Percentiles rank a stretch among this genome's conserved stretches.
phyloP scores from a whole-genome alignment of 2,888 invertebrate genomes.

The Harpalus rubripes region DNA sequence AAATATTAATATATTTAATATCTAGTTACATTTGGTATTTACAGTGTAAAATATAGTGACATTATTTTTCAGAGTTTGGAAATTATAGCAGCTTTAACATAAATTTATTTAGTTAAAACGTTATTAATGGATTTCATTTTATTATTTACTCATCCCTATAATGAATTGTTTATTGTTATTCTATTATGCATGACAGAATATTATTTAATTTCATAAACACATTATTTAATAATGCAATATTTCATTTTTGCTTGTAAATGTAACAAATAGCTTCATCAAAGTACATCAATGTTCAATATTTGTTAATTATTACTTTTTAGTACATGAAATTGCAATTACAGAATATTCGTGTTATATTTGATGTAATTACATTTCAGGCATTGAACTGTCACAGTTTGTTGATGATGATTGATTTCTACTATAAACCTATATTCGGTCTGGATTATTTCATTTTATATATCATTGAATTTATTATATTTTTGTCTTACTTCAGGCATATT shows the following conservation, averaged over 20 bases:
- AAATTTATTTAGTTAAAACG: slow-evolving; percentile 7
- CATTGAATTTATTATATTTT: not conserved
- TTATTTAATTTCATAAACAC: slow-evolving; percentile 20
- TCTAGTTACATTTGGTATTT: not conserved
- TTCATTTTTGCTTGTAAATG: slow-evolving; percentile 18
- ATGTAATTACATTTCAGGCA: not conserved
- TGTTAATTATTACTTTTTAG: slow-evolving; percentile 5
- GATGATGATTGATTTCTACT: not conserved
- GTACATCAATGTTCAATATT: slow-evolving; percentile 24
- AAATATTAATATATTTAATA: not conserved
- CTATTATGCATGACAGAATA: slow-evolving; percentile 9
- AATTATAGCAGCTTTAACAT: not conserved
- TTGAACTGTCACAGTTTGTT: slow-evolving; percentile 13
- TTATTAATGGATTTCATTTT: not conserved
- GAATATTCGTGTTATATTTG: slow-evolving; percentile 13
- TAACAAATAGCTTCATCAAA: slow-evolving; percentile 29
- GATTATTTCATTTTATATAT: not conserved
- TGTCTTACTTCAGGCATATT: not conserved
- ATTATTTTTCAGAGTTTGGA: not conserved
- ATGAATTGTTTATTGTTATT: slow-evolving; percentile 4
- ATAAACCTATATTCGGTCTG: not conserved
- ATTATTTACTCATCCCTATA: slow-evolving; percentile 5
- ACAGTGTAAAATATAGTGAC: not conserved
- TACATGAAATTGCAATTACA: slow-evolving; percentile 10
- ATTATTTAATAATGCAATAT: slow-evolving; percentile 20